These are phyloP conservation scores for Seira sanloemensis DNA, from an alignment of 2,888 invertebrate genomes.

Conservation along the genomic window DNA sequence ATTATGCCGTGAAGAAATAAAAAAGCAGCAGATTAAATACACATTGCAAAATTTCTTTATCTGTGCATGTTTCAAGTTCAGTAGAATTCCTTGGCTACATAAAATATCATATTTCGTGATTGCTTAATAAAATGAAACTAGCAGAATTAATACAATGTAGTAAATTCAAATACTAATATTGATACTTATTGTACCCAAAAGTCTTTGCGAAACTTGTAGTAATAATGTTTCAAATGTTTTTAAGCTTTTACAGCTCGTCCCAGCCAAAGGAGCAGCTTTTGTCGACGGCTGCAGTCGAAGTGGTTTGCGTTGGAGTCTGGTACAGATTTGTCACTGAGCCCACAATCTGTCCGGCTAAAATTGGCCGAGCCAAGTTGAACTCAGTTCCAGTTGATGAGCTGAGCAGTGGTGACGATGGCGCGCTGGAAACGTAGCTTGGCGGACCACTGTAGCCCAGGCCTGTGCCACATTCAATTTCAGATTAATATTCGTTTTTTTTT, in stretches of 20 bases:
- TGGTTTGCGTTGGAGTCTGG: background rate
- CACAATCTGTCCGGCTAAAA: slow-evolving; percentile 36
- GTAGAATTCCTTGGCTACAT: too few species aligned
- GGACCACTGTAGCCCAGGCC: slow-evolving; percentile 88
- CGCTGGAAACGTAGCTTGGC: slow-evolving; percentile 86
- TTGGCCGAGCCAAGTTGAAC: slow-evolving; percentile 17
- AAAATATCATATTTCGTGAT: too few species aligned
- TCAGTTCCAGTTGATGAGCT: slow-evolving; percentile 79
- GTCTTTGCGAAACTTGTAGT: too few species aligned
- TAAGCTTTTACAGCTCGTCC: slow-evolving; percentile 25
- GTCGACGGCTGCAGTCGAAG: slow-evolving; percentile 4
- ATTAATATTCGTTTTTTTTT: slow-evolving; percentile 27
- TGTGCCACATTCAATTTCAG: slow-evolving; percentile 47
- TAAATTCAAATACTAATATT: too few species aligned
- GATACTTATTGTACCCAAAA: too few species aligned
- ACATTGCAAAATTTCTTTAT: too few species aligned
- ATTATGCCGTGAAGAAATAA: too few species aligned
- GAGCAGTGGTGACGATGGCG: slow-evolving; percentile 87
- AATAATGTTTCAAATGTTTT: too few species aligned
- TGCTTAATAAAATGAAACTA: too few species aligned
- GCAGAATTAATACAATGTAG: too few species aligned
- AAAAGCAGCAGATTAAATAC: too few species aligned
- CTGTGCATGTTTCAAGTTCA: too few species aligned
- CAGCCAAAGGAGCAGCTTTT: slow-evolving; percentile 29
- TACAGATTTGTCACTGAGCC: slow-evolving; percentile 45